Evolutionary conservation across 2,113 vertebrate species (phyloP).

Genomic region (Mastomys coucha): DNA sequence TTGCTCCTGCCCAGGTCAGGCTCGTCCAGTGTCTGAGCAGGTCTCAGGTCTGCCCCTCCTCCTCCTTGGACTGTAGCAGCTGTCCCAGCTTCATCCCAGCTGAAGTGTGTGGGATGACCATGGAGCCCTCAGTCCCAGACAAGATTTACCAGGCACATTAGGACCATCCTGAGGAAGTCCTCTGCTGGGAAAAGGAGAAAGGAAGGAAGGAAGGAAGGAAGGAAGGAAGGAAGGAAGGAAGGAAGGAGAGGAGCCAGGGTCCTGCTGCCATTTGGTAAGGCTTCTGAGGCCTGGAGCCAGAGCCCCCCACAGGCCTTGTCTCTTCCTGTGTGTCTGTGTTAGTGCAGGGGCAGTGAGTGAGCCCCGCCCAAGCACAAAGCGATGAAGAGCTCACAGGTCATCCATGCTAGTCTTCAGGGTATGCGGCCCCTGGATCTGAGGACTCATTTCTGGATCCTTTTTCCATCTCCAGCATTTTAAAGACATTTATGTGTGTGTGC

Average conservation of each 20-base stretch:
- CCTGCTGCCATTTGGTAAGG: not conserved
- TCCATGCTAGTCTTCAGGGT: not conserved
- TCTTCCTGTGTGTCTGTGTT: not conserved
- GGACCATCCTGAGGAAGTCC: not conserved
- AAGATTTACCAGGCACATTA: not conserved
- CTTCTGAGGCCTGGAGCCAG: not conserved
- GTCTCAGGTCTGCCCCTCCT: not conserved
- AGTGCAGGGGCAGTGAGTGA: not conserved
- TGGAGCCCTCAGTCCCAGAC: not conserved
- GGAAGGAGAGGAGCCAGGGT: not conserved
- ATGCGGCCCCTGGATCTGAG: not conserved
- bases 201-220: no score
- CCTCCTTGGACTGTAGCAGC: not conserved
- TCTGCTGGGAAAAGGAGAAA: no score
- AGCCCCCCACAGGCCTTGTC: not conserved
- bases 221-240: no score
- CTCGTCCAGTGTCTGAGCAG: not conserved
- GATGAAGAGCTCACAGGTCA: not conserved
- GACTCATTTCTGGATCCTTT: not conserved
- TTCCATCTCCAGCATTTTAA: not conserved
- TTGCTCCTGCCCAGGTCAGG: not conserved
- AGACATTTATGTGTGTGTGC: no score
- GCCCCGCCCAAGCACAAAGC: not conserved
- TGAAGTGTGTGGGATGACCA: not conserved
- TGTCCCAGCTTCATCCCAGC: fast-evolving